These are phyloP conservation scores for Sebastes minor DNA, from an alignment of 2,797 vertebrate species.

Conservation along the genomic window DNA sequence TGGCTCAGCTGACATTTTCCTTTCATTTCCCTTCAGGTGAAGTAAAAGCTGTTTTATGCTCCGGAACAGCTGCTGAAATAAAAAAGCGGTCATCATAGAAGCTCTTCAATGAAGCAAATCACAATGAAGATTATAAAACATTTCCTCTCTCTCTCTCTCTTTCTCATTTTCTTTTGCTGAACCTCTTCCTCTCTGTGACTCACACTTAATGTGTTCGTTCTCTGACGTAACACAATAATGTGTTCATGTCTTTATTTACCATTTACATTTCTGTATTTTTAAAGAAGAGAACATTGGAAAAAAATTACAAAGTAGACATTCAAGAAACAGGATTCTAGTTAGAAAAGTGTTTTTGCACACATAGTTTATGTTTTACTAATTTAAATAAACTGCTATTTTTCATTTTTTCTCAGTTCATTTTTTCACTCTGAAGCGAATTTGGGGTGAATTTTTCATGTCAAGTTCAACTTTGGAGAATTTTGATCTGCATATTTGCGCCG, in stretches of 20 bases:
- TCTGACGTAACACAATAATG: neutral
- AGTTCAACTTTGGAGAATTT: neutral
- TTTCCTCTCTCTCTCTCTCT: neutral
- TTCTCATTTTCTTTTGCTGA: neutral
- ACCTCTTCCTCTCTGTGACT: neutral
- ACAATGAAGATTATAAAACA: slow-evolving; percentile 17
- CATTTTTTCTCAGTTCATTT: neutral
- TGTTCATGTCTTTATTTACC: neutral
- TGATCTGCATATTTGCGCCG: too few species aligned
- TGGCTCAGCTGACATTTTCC: neutral
- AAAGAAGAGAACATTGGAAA: neutral
- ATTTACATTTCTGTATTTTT: neutral
- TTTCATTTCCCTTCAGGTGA: slow-evolving; percentile 8
- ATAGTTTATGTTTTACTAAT: neutral
- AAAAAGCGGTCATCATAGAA: neutral
- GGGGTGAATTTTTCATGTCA: neutral
- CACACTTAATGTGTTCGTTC: neutral
- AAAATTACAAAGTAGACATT: neutral
- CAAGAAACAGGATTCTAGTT: neutral
- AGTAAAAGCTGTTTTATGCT: neutral
- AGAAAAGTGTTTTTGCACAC: neutral
- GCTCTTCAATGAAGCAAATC: slow-evolving; percentile 1
- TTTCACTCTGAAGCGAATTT: neutral
- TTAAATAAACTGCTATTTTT: neutral
- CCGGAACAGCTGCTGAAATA: slow-evolving; percentile 12